Evolutionary conservation across 2,888 invertebrate genomes (phyloP), one percentile per base, ranked within the genome.

Genomic region (Gastracanthus pulcherrimus): DNA sequence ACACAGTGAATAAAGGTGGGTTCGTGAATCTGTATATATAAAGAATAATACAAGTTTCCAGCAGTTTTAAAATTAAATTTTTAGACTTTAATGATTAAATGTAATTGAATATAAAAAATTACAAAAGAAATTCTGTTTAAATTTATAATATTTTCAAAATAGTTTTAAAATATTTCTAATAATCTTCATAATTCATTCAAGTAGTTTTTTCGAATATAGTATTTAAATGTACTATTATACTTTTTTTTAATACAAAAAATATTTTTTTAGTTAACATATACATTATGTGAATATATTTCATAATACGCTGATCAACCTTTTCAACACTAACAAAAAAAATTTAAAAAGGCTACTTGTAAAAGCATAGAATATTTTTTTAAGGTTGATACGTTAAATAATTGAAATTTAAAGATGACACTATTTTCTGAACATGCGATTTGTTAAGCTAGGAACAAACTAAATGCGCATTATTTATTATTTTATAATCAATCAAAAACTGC

Each of bases 401-500:
- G 7, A 45, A 55, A 16, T 38, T 45, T 41, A 19, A 69, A 31
- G 38, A 31, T 58, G 19, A 67, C 9, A 69, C 16, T 34, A 55
- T 29, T 19, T 48, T 31, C 34, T 76, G 16, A 58, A 58, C n/a
- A 67, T 69, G 58, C 7, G 45, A 58, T 58, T 76, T 75, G 2
- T 34, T 38, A 45, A 45, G n/a, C 29, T 58, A 41, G 67, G 38
- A 58, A 51, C n/a, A 58, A 76, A 58, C 45, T 29, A 76, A 67
- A 31, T 31, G 55, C 34, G 58, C 38, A 38, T 29, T 66, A 16
- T 23, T 34, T 55, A 60, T 69, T 23, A 41, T 16, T 58, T 67
- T 38, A 13, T 51, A 51, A 26, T n/a, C 34, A 31, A 74, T 64
- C n/a, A 76, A 77, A 76, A 78, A 77, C 29, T 26, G 58, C 31